phyloP scores from a whole-genome alignment of 2,113 vertebrate genomes.

The Paramisgurnus dabryanus region DNA sequence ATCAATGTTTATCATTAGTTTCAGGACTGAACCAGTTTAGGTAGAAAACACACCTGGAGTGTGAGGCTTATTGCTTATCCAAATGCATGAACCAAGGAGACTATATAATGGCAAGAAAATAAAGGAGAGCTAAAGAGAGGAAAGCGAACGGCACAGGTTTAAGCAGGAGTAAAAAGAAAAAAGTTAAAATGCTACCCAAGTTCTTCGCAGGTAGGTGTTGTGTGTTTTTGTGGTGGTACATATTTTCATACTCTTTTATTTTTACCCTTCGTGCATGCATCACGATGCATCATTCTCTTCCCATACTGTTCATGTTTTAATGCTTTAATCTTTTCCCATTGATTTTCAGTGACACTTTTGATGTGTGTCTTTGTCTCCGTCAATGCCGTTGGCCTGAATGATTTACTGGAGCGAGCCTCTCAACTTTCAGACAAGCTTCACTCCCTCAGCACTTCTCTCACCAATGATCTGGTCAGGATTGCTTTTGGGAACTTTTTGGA shows the following conservation, averaged over 20 bases:
- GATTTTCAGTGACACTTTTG: conserved; percentile 47
- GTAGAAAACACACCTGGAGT: conserved; percentile 22
- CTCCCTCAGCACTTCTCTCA: conserved; percentile 71
- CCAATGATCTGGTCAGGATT: conserved; percentile 71
- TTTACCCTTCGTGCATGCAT: background rate
- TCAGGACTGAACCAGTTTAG: conserved; percentile 41
- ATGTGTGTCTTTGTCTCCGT: conserved; percentile 55
- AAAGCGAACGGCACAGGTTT: background rate
- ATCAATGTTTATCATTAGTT: conserved; percentile 63
- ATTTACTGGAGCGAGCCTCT: conserved; percentile 75
- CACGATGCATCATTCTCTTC: background rate
- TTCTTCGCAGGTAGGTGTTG: conserved; percentile 42
- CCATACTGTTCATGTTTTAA: background rate
- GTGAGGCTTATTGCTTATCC: conserved; percentile 44
- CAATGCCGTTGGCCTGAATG: conserved; percentile 62
- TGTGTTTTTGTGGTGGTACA: background rate
- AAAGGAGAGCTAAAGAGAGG: conserved; percentile 17
- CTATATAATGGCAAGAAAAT: conserved; percentile 53
- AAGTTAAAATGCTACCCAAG: conserved; percentile 26
- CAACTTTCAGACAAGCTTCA: conserved; percentile 75
- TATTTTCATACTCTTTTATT: background rate
- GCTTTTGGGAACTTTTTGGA: no score
- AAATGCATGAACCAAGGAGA: conserved; percentile 38
- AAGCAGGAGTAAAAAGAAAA: background rate
- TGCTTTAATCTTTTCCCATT: conserved; percentile 15